Evolutionary conservation across 2,797 vertebrate genomes (phyloP), one percentile per base, ranked within the genome.

Genomic region (Myiotriccus ornatus): DNA sequence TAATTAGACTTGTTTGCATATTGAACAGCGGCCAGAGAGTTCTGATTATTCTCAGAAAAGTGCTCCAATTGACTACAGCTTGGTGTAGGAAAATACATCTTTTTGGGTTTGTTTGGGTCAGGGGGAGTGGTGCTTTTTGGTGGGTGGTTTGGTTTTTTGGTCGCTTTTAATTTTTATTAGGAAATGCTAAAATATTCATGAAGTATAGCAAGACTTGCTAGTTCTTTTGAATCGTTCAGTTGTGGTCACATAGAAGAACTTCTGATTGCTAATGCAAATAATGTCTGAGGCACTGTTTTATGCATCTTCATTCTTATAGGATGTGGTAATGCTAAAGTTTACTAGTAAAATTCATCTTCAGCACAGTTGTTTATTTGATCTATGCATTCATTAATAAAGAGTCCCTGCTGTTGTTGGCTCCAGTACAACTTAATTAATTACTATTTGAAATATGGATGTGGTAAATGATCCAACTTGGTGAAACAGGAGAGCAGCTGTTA

Each of bases 401-500:
- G 47, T 85, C 82, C 93, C 92, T 93, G 94, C 96, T 95, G 94
- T 69, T 94, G 85, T 91, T 96, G 95, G 93, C 91, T 89, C 37
- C 47, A 73, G 69, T 88, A 93, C 87, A 90, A 70, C 78, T 80
- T 95, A 93, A 86, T 96, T 93, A 97, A 95, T 94, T 96, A 93
- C 84, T 89, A 30, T 95, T 77, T 96, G 92, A 95, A 96, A 94
- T 94, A 95, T 87, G 94, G 69, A 94, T 94, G 89, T 89, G 89
- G 85, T 94, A 94, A 95, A 93, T 79, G 91, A 96, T 91, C 95
- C 94, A 95, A 78, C 84, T 90, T 95, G 50, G 84, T 83, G 95
- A 91, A 95, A 93, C 75, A 90, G 91, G 93, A 91, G 77, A 96
- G 69, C 95, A 97, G 94, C 78, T 95, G 94, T 95, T 95, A 83